phyloP scores from a whole-genome alignment of 2,113 vertebrate genomes.

The Apaloderma vittatum region DNA sequence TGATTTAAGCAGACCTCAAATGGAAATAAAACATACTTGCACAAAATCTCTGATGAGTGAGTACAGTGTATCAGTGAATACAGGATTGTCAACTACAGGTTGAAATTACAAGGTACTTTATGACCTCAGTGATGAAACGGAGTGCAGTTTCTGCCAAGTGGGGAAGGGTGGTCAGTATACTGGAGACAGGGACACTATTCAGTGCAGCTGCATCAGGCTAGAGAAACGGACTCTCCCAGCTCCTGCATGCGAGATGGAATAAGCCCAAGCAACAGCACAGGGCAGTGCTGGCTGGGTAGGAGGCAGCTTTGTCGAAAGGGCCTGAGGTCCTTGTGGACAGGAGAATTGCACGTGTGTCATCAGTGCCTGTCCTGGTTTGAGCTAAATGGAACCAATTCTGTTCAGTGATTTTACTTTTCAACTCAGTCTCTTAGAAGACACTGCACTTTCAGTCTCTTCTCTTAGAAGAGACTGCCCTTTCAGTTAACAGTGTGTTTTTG shows the following conservation, averaged over 20 bases:
- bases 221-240: neutral
- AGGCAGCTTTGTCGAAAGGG: neutral
- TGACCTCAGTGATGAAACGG: neutral
- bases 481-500: no score
- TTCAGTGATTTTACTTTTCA: no score
- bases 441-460: no score
- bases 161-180: neutral
- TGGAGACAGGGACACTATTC: neutral
- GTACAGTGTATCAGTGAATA: neutral
- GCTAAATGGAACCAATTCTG: no score
- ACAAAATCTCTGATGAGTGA: neutral
- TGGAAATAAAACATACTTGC: neutral
- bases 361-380: no score
- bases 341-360: neutral
- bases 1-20: neutral
- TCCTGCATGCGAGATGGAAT: neutral
- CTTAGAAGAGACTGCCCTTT: no score
- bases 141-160: neutral
- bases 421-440: no score
- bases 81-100: neutral
- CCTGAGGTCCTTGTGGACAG: accelerated
- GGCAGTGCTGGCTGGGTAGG: neutral
- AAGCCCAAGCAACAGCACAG: neutral
- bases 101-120: neutral
- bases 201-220: neutral